Percentiles rank a stretch among this genome's conserved stretches.
Evolutionary conservation across 2,113 vertebrate genomes (phyloP).

Genomic region (Agelaius phoeniceus): DNA sequence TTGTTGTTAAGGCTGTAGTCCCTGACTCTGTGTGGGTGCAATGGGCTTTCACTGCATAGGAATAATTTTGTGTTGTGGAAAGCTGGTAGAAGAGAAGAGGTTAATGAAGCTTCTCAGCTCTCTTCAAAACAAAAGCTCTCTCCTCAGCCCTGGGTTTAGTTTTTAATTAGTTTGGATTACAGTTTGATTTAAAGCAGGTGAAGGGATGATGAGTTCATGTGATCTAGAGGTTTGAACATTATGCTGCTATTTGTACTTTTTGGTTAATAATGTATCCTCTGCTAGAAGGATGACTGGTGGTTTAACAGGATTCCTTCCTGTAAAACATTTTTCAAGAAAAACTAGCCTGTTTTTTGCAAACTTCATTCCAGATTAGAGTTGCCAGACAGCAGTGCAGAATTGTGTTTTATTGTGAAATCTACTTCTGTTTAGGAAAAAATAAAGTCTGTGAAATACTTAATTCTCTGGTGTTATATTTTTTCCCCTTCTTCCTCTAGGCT

Average conservation of each 20-base stretch:
- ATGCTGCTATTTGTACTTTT: conserved; percentile 27
- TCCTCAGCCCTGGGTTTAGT: conserved; percentile 56
- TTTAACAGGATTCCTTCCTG: conserved; percentile 5
- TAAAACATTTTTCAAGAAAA: neutral
- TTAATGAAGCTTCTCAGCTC: conserved; percentile 51
- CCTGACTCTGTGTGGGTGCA: neutral
- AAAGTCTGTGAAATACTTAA: neutral
- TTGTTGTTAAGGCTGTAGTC: neutral
- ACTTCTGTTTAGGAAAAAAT: conserved; percentile 19
- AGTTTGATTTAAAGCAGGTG: conserved; percentile 45
- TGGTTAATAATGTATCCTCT: conserved; percentile 35
- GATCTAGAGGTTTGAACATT: conserved; percentile 39
- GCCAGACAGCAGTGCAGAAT: neutral
- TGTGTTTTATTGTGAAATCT: conserved; percentile 27
- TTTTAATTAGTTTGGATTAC: conserved; percentile 74
- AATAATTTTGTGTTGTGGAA: conserved; percentile 13
- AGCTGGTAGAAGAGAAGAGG: conserved; percentile 43
- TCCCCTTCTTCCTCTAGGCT: neutral
- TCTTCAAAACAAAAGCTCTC: conserved; percentile 45
- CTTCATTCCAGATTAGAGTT: neutral
- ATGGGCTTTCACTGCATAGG: neutral
- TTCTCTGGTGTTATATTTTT: neutral
- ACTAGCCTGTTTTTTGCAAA: neutral
- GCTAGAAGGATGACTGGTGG: neutral
- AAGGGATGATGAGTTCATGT: conserved; percentile 41